Evolutionary conservation across 2,113 vertebrate species (phyloP).

Genomic region (Ctenodactylus gundi): DNA sequence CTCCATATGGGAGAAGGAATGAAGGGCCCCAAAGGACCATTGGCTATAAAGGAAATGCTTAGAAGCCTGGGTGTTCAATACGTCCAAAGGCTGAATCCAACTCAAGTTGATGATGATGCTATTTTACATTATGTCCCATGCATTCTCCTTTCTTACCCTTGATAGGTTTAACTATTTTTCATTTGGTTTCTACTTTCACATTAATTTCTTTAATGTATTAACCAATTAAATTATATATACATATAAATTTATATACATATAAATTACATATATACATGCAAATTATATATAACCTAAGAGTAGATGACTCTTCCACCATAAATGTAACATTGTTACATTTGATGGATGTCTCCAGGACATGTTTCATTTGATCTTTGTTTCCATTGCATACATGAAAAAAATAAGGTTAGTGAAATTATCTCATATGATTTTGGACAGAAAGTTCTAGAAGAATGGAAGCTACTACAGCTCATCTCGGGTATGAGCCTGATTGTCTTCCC

Average conservation of each 20-base stretch:
- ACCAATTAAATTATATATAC: background rate
- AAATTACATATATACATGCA: too few relatives aligned
- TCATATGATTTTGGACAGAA: background rate
- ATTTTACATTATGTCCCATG: background rate
- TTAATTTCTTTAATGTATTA: background rate
- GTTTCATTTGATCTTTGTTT: background rate
- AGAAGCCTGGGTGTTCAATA: too few relatives aligned
- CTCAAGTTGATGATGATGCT: background rate
- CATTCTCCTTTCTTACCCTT: background rate
- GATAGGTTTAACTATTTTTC: background rate
- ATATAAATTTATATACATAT: too few relatives aligned
- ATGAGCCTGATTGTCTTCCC: background rate
- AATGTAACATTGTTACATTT: background rate
- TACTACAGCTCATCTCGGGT: background rate
- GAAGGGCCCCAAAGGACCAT: fast-evolving
- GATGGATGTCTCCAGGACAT: background rate
- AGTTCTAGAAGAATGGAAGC: background rate
- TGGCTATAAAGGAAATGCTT: too few relatives aligned
- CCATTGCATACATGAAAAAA: background rate
- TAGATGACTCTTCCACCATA: background rate
- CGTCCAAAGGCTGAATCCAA: background rate
- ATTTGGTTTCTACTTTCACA: constrained; percentile 1
- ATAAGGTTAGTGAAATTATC: background rate
- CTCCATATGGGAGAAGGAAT: too few relatives aligned
- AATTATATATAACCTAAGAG: background rate